Base-by-base conservation (phyloP, 2,888 invertebrate genomes). In the Aricia artaxerxes region DNA sequence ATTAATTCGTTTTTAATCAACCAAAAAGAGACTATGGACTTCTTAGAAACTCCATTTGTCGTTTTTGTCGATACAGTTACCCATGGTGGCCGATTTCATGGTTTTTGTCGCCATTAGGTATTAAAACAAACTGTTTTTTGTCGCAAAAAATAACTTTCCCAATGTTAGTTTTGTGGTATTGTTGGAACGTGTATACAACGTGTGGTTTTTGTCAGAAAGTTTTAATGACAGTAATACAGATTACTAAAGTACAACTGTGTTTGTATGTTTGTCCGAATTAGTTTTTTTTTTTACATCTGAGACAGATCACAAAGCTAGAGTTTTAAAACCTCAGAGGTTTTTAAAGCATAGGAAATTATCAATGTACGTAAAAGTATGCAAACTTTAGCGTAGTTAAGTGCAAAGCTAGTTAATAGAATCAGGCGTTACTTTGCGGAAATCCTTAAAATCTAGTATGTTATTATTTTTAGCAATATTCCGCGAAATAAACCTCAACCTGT, bases 1-100 rank as follows among this genome's bases (percentile, higher is more conserved):
- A 75, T 75, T 75, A 75, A 75, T 75, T 75, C 75, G 75, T 75
- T 75, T 75, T 75, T 75, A 75, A 75, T 75, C 75, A 75, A 75
- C 24, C 75, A 49, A 75, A 75, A 53, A 75, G 49, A 49, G 24
- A 13, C 38, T 73, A 11, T 9, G 3, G 49, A 75, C 31, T 75
- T 75, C 75, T 75, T 35, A 53, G 75, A 75, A 75, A 31, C 75
- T 11, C 53, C 31, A 40, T 40, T 24, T 49, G 40, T 73, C 16
- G 38, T 73, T 44, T 75, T 75, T 75, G 44, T 49, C 13, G 11
- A 7, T 53, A 75, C 75, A 75, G 53, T 75, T 75, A 75, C 49
- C 75, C 11, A 24, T 53, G 75, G 75, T 75, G 53, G n/a, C 9
- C 64, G 64, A 75, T 75, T 75, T 75, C 75, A 75, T 53, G 75